phyloP scores from a whole-genome alignment of 1,140 invertebrate species.

The Teleopsis dalmanni region DNA sequence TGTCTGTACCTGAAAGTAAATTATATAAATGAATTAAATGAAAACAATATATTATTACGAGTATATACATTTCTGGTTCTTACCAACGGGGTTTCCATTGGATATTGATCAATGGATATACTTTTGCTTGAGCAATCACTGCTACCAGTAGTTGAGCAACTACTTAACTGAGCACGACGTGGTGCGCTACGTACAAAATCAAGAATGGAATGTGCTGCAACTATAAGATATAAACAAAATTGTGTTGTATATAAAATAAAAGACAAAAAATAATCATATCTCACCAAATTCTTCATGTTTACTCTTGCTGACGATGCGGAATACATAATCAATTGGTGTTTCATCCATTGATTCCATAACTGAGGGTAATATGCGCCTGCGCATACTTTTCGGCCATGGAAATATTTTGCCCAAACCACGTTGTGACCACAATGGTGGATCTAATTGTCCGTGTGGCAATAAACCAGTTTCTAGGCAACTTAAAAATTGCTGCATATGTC shows the following conservation, averaged over 20 bases:
- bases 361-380: conserved; percentile 53
- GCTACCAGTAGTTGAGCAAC: conserved; percentile 42
- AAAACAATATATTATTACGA: not conserved
- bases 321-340: conserved; percentile 76
- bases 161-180: conserved; percentile 36
- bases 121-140: conserved; percentile 44
- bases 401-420: conserved; percentile 71
- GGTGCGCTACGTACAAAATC: conserved; percentile 40
- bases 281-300: conserved; percentile 67
- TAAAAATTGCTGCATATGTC: conserved; percentile 82
- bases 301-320: conserved; percentile 74
- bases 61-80: not conserved
- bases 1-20: conserved; percentile 16
- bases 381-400: conserved; percentile 57
- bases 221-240: conserved; percentile 14
- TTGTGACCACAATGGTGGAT: conserved; percentile 89
- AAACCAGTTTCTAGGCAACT: conserved; percentile 84
- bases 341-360: conserved; percentile 58
- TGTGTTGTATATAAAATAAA: not conserved
- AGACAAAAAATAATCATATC: conserved; percentile 16
- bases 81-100: conserved; percentile 31
- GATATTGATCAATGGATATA: conserved; percentile 37
- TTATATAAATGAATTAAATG: not conserved
- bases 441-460: conserved; percentile 78
- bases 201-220: conserved; percentile 37